Base-by-base conservation (phyloP, 92 coral and sea anemone genomes). In the Ricordea florida region DNA sequence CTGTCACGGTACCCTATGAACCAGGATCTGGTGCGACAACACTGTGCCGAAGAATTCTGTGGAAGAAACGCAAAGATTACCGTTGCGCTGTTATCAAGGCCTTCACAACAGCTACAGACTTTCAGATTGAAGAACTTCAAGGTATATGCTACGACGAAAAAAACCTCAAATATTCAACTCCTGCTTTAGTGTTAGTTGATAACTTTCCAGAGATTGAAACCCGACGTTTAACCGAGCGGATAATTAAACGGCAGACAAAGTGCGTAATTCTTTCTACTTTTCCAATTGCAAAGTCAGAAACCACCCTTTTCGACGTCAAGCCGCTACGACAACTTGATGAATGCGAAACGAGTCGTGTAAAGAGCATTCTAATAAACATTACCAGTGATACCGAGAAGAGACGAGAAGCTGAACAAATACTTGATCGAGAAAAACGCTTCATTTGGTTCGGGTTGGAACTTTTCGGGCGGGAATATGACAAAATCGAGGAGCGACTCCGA, bases 21-120 rank as follows among this genome's bases (percentile, higher is more conserved):
- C 65, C 83, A 5, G 91, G 91, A 14, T 74, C 91, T 31, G 91
- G 91, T 5, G 91, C 87, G 22, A 66, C 91, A 0, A 86, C 91
- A 0, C 69, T 86, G 11, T 80, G 91, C 30, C 81, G 91, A 14
- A 74, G 87, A 26, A 74, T 86, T n/a, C 24, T 86, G 28, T 86
- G 91, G 91, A 44, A 68, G 1, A 86, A 48, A 22, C 36, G 80
- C 0, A 37, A 80, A 3, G 49, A 28, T 1, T 80, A 28, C 43
- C 71, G 91, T 23, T 86, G 87, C 58, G 91, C 91, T 2, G 76
- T 86, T 5, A 84, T 86, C 10, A 86, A 80, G 72, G 78, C 87
- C 0, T n/a, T 85, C 14, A 66, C 74, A 4, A 3, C 60, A 0
- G 7, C 60, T 7, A 85, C 91, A 16, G 91, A 85, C 22, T 73